A percentile compares a stretch with the other conserved stretches of the same genome.
Conservation (phyloP, 2,113 vertebrate species). For the Upupa epops region DNA sequence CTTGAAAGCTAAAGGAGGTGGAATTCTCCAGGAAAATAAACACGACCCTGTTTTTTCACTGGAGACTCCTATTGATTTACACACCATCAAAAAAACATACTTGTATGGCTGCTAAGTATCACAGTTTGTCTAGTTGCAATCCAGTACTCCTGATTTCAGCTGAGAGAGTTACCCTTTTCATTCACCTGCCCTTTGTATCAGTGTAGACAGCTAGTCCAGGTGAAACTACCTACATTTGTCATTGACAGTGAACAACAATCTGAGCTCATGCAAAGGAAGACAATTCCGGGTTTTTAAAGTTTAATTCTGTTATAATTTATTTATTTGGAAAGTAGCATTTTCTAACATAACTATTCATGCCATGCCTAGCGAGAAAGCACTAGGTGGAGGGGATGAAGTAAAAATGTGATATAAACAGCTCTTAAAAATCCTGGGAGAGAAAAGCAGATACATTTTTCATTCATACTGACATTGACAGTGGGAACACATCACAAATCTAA, state of each 20-base stretch:
- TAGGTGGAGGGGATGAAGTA: not conserved
- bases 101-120: constrained; percentile 54
- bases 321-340: not conserved
- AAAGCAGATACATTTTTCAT: not conserved
- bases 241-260: constrained; percentile 48
- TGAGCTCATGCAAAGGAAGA: constrained; percentile 15
- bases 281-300: not conserved
- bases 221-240: constrained; percentile 61
- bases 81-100: not conserved
- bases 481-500: not conserved
- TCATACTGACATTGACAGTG: not conserved
- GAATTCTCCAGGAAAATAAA: constrained; percentile 53
- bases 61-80: constrained; percentile 57
- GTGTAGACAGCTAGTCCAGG: constrained; percentile 64
- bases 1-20: constrained; percentile 39
- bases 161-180: constrained; percentile 62
- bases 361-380: not conserved
- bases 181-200: constrained; percentile 68
- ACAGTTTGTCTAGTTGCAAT: constrained; percentile 59
- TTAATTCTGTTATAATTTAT: constrained; percentile 1
- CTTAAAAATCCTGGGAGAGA: not conserved
- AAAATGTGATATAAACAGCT: not conserved
- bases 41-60: constrained; percentile 48
- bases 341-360: not conserved
- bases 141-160: constrained; percentile 57